Evolutionary conservation across 1,140 invertebrate species (phyloP).

Genomic region (Camponotus floridanus): DNA sequence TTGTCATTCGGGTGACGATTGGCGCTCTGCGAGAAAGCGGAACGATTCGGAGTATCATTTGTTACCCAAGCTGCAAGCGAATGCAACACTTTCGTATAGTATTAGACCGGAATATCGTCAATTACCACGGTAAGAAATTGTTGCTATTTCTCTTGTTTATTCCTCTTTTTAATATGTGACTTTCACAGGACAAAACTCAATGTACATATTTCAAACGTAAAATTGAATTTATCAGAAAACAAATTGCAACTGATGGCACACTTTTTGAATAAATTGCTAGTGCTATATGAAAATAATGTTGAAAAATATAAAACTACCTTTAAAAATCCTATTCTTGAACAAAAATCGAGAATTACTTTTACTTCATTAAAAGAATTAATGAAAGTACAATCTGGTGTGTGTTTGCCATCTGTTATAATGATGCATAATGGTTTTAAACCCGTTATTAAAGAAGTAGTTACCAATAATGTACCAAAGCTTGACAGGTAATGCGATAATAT

Average conservation of each 20-base stretch:
- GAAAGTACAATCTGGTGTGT: constrained; percentile 76
- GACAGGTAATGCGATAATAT: constrained; percentile 82
- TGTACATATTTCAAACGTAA: constrained; percentile 90
- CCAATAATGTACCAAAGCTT: constrained; percentile 75
- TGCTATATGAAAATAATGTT: constrained; percentile 54
- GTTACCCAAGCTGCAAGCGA: constrained; percentile 90
- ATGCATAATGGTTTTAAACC: constrained; percentile 72
- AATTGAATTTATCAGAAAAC: constrained; percentile 93
- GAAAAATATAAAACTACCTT: constrained; percentile 45
- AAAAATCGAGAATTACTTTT: constrained; percentile 21
- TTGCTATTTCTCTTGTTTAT: constrained; percentile 22
- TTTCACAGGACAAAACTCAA: constrained; percentile 92
- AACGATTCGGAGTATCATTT: constrained; percentile 92
- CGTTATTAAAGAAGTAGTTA: constrained; percentile 72
- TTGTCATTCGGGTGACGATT: constrained; percentile 88
- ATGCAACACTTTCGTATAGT: constrained; percentile 91
- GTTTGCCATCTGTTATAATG: constrained; percentile 76
- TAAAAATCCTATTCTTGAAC: not conserved
- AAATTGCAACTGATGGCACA: constrained; percentile 89
- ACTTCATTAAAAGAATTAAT: constrained; percentile 73
- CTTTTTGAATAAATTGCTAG: constrained; percentile 90
- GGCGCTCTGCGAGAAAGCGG: constrained; percentile 90
- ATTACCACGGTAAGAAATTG: constrained; percentile 88
- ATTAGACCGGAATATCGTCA: constrained; percentile 92
- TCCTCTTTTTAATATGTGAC: constrained; percentile 9